A percentile compares a stretch with the other conserved stretches of the same genome.
phyloP scores from a whole-genome alignment of 2,113 vertebrate species.

The Acanthisitta chloris region DNA sequence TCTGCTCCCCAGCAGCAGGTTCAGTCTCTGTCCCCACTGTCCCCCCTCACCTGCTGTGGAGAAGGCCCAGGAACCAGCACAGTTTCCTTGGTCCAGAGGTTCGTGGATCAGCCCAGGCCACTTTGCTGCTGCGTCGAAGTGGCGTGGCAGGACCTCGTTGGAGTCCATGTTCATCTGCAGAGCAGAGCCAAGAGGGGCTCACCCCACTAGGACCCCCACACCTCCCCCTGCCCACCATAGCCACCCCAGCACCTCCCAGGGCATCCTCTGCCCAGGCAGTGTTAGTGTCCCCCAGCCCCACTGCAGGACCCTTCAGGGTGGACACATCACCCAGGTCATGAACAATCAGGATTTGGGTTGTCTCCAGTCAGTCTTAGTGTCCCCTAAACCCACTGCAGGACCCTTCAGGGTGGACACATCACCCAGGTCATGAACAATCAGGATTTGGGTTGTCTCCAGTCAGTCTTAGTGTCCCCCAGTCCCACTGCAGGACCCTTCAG shows the following conservation, averaged over 20 bases:
- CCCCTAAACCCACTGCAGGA: too few species aligned
- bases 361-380: rapidly evolving
- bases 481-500: neutral
- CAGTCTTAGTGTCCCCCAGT: rapidly evolving
- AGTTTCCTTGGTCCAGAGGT: constrained; percentile 95
- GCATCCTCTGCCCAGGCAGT: rapidly evolving
- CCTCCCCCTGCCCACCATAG: too few species aligned
- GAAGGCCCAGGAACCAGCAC: constrained; percentile 96
- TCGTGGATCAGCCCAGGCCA: constrained; percentile 94
- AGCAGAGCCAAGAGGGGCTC: neutral
- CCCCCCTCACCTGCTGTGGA: constrained; percentile 85
- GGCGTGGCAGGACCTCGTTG: constrained; percentile 75
- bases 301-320: too few species aligned
- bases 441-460: too few species aligned
- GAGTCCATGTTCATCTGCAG: constrained; percentile 85
- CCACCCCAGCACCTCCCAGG: neutral
- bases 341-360: too few species aligned
- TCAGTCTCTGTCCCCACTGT: neutral
- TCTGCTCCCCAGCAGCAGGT: neutral
- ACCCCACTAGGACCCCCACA: rapidly evolving
- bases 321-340: too few species aligned
- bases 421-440: too few species aligned
- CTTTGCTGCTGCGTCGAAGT: constrained; percentile 87
- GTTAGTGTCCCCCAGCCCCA: neutral
- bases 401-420: too few species aligned